These are phyloP conservation scores for Argopecten irradians DNA, from an alignment of 1,140 invertebrate species.

Conservation along the genomic window DNA sequence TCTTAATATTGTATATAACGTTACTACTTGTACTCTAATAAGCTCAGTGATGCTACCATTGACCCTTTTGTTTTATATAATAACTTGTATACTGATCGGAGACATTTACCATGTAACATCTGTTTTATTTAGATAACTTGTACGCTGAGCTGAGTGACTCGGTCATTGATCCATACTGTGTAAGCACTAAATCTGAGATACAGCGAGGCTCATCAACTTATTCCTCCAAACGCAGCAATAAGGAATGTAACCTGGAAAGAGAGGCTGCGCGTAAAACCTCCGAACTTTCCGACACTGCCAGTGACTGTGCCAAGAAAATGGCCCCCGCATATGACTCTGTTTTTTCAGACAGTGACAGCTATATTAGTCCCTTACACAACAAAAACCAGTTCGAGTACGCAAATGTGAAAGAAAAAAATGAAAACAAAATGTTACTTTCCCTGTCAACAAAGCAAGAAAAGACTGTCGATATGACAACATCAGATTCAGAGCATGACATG, in stretches of 20 bases:
- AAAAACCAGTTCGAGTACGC: background rate
- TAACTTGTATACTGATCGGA: too few relatives aligned
- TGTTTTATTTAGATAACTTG: background rate
- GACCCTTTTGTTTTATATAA: too few relatives aligned
- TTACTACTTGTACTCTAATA: too few relatives aligned
- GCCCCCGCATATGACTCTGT: background rate
- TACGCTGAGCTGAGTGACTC: background rate
- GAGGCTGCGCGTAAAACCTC: constrained; percentile 1
- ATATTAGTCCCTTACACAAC: background rate
- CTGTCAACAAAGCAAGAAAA: background rate
- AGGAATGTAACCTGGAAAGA: background rate
- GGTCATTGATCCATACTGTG: background rate
- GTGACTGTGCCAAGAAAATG: constrained; percentile 7
- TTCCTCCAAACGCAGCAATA: constrained; percentile 11
- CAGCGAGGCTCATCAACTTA: background rate
- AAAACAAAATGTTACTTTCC: background rate
- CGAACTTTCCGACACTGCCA: background rate
- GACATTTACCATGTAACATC: too few relatives aligned
- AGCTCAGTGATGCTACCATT: too few relatives aligned
- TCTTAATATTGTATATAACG: too few relatives aligned
- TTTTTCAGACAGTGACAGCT: background rate
- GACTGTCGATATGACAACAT: background rate
- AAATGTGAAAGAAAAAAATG: background rate
- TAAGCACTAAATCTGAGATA: background rate
- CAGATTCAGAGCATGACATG: background rate